Conservation (phyloP, 2,113 vertebrate genomes). For the Cacatua alba region DNA sequence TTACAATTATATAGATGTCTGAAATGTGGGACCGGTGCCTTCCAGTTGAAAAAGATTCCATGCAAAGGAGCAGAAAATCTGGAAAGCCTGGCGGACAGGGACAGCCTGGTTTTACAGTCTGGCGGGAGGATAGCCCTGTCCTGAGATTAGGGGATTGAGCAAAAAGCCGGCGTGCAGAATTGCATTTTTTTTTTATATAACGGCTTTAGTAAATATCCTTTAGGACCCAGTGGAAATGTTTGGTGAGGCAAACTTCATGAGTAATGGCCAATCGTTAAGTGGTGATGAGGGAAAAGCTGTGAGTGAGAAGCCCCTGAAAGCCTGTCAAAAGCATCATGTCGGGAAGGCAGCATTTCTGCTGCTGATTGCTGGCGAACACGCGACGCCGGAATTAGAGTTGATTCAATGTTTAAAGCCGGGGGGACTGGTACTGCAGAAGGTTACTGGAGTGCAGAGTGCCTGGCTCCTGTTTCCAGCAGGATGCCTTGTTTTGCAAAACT, state of each 20-base stretch:
- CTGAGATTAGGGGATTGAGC: slow-evolving; percentile 74
- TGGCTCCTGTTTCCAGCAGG: slow-evolving; percentile 27
- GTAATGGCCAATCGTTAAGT: slow-evolving; percentile 69
- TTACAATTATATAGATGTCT: fast-evolving
- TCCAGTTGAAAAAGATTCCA: neutral
- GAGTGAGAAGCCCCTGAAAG: neutral
- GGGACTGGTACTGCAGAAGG: slow-evolving; percentile 34
- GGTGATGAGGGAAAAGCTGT: neutral
- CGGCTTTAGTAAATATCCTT: slow-evolving; percentile 65
- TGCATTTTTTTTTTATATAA: slow-evolving; percentile 60
- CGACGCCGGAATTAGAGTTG: slow-evolving; percentile 11
- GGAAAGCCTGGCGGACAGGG: slow-evolving; percentile 35
- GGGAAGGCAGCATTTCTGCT: neutral
- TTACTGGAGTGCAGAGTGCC: slow-evolving; percentile 69
- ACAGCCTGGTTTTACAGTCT: slow-evolving; percentile 54
- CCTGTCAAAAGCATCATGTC: slow-evolving; percentile 5
- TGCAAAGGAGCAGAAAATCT: neutral
- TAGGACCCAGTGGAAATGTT: slow-evolving; percentile 61
- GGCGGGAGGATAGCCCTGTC: slow-evolving; percentile 32
- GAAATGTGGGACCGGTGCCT: fast-evolving
- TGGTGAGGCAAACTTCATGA: slow-evolving; percentile 35
- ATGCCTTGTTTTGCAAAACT: slow-evolving; percentile 83
- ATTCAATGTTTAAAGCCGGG: slow-evolving; percentile 65
- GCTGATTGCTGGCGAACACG: neutral
- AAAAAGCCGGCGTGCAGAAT: slow-evolving; percentile 63